Evolutionary conservation across 2,888 invertebrate genomes (phyloP).

Genomic region (Volucella inanis): DNA sequence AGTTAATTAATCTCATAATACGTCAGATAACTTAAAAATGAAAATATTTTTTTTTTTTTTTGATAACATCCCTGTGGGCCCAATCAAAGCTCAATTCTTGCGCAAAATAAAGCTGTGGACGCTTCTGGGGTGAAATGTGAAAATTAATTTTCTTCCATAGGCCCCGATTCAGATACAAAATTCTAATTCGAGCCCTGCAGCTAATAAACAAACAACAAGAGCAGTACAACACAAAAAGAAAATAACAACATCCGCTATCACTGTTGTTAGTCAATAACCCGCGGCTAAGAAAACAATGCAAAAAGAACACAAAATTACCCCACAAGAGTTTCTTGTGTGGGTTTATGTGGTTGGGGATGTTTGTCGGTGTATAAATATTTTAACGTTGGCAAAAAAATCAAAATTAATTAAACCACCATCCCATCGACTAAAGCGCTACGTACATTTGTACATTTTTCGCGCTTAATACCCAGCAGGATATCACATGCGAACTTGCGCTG

Average conservation of each 20-base stretch:
- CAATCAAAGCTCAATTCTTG: neutral
- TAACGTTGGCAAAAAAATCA: constrained; percentile 34
- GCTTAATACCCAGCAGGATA: neutral
- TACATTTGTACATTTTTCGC: neutral
- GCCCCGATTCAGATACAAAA: constrained; percentile 3
- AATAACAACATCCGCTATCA: neutral
- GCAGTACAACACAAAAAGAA: neutral
- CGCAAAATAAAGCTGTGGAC: constrained; percentile 15
- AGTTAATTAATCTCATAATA: constrained; percentile 12
- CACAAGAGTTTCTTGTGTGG: neutral
- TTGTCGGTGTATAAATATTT: constrained; percentile 10
- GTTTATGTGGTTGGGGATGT: neutral
- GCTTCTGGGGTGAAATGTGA: constrained; percentile 17
- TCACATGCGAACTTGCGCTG: neutral
- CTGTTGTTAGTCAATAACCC: neutral
- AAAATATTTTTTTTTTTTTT: constrained; percentile 10
- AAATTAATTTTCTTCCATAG: constrained; percentile 34
- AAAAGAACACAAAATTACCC: constrained; percentile 10
- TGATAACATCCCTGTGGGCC: neutral
- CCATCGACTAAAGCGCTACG: neutral
- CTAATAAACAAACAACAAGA: constrained; percentile 13
- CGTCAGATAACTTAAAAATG: constrained; percentile 6
- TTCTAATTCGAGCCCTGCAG: constrained; percentile 39
- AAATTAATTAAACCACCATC: constrained; percentile 49
- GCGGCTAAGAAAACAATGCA: constrained; percentile 25